Percentiles rank a stretch among this genome's conserved stretches.
These are phyloP conservation scores for Scophthalmus maximus DNA, from an alignment of 2,113 vertebrate genomes.

Conservation along the genomic window DNA sequence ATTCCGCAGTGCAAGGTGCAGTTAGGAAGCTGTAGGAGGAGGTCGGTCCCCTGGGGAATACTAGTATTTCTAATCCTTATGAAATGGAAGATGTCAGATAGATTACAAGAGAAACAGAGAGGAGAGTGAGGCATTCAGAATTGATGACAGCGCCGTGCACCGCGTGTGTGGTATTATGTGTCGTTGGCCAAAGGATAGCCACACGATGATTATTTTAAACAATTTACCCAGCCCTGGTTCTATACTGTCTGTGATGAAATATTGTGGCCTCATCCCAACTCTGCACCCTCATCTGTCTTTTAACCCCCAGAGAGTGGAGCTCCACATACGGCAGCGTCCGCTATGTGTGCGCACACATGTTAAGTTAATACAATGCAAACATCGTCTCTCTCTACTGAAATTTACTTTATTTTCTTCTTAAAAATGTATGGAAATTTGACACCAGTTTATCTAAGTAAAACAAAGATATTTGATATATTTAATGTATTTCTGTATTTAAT, in stretches of 20 bases:
- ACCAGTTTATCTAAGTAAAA: too few species aligned
- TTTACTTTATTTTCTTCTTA: background rate
- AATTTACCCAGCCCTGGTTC: slow-evolving; percentile 75
- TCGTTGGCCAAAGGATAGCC: slow-evolving; percentile 25
- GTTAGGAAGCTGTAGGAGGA: slow-evolving; percentile 33
- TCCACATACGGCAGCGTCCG: slow-evolving; percentile 67
- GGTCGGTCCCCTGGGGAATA: slow-evolving; percentile 39
- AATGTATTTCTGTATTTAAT: too few species aligned
- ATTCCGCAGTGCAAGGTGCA: slow-evolving; percentile 81
- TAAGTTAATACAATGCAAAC: background rate
- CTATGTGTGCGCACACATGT: background rate
- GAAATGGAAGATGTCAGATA: slow-evolving; percentile 3
- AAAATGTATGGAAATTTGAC: too few species aligned
- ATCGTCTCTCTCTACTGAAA: too few species aligned
- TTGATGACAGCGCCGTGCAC: slow-evolving; percentile 36
- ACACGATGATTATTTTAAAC: slow-evolving; percentile 73
- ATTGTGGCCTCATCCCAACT: slow-evolving; percentile 65
- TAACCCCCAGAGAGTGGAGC: slow-evolving; percentile 72
- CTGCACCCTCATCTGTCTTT: slow-evolving; percentile 78
- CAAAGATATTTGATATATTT: background rate
- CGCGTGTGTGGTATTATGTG: slow-evolving; percentile 63
- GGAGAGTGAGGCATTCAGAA: slow-evolving; percentile 21
- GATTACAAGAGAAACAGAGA: slow-evolving; percentile 6
- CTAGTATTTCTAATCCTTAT: slow-evolving; percentile 16
- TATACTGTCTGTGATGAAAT: slow-evolving; percentile 79